A percentile compares a stretch with the other conserved stretches of the same genome.
Evolutionary conservation across 2,113 vertebrate species (phyloP).

Genomic region (Vulpes vulpes): DNA sequence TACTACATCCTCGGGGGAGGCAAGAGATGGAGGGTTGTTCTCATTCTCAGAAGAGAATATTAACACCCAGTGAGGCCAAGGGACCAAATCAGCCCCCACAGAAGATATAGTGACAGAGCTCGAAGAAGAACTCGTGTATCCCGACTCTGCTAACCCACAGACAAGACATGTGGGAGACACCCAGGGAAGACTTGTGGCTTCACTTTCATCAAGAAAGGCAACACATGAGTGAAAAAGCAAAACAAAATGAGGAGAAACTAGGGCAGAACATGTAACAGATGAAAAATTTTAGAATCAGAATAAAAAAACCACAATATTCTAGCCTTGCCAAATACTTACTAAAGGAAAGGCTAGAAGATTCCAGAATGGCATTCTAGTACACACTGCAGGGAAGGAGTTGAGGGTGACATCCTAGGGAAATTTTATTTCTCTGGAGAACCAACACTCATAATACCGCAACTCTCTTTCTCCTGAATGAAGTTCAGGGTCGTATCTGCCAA

Average conservation of each 20-base stretch:
- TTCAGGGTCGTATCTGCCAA: not conserved
- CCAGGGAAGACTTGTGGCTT: not conserved
- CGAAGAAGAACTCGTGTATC: not conserved
- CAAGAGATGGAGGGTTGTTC: not conserved
- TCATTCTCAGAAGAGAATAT: not conserved
- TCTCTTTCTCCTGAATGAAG: not conserved
- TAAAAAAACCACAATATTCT: constrained; percentile 46
- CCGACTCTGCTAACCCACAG: not conserved
- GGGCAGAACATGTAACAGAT: constrained; percentile 48
- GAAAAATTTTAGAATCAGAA: not conserved
- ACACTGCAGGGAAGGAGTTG: constrained; percentile 36
- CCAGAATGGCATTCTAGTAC: not conserved
- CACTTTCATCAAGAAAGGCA: not conserved
- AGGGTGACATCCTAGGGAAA: not conserved
- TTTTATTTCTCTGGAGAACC: constrained; percentile 60
- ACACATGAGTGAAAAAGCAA: not conserved
- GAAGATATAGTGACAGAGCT: not conserved
- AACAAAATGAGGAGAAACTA: constrained; percentile 3
- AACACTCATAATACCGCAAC: not conserved
- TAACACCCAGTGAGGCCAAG: not conserved
- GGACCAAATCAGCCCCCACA: not conserved
- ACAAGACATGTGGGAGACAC: not conserved
- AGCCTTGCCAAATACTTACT: constrained; percentile 27
- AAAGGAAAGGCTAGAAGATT: constrained; percentile 71
- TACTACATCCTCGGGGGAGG: not conserved